These are phyloP conservation scores for Drosophila limbata DNA, from an alignment of 2,888 invertebrate species.

Conservation along the genomic window DNA sequence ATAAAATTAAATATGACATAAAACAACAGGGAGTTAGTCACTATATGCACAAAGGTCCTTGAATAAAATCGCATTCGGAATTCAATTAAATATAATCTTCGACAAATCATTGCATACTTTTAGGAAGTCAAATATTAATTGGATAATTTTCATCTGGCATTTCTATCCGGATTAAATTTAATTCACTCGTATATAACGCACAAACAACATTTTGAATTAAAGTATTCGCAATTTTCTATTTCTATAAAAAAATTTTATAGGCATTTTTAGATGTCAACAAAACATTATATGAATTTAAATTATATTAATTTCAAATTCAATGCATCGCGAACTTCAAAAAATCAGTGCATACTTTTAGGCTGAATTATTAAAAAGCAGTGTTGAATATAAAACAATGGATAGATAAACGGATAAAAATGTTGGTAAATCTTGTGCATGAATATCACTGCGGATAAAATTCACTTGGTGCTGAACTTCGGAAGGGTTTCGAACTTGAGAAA, in stretches of 20 bases:
- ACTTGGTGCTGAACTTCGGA: background rate
- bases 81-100: background rate
- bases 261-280: background rate
- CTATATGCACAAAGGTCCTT: background rate
- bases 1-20: background rate
- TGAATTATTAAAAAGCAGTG: background rate
- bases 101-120: too few species aligned
- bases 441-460: background rate
- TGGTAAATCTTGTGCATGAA: background rate
- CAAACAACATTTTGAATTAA: background rate
- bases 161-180: background rate
- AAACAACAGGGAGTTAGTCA: background rate
- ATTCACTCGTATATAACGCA: background rate
- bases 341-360: conserved; percentile 38
- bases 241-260: background rate
- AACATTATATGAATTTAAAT: too few species aligned
- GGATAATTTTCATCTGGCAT: background rate
- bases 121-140: background rate
- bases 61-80: background rate
- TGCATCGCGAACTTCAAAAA: background rate
- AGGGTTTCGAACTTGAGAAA: background rate
- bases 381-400: background rate
- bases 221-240: too few species aligned
- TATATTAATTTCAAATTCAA: background rate
- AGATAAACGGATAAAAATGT: background rate